These are phyloP conservation scores for Zaprionus vittiger DNA, from an alignment of 1,140 invertebrate species.

Conservation along the genomic window DNA sequence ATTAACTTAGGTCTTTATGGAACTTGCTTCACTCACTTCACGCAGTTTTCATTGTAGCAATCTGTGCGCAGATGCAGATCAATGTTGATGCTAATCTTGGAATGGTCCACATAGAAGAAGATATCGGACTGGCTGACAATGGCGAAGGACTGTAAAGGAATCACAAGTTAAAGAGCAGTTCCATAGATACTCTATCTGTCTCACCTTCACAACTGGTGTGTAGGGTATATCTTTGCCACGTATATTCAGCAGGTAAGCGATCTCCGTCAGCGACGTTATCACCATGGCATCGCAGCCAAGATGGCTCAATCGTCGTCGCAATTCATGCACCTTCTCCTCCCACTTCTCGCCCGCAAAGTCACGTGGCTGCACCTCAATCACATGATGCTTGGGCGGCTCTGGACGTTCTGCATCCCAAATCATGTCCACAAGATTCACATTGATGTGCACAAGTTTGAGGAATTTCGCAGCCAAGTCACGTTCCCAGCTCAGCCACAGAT, in stretches of 20 bases:
- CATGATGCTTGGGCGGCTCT: conserved; percentile 83
- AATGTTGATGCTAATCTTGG: conserved; percentile 86
- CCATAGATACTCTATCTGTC: neutral
- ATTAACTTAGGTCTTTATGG: neutral
- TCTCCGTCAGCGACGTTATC: conserved; percentile 95
- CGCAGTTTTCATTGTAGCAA: conserved; percentile 88
- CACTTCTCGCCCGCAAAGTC: conserved; percentile 86
- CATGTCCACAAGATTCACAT: conserved; percentile 91
- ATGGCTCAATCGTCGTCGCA: conserved; percentile 88
- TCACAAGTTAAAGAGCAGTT: neutral
- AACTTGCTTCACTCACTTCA: conserved; percentile 85
- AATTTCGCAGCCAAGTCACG: conserved; percentile 86
- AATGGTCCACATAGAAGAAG: conserved; percentile 87
- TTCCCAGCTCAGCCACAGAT: conserved; percentile 87
- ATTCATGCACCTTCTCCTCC: conserved; percentile 89
- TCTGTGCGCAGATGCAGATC: conserved; percentile 85
- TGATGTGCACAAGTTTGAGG: conserved; percentile 87
- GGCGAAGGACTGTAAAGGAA: conserved; percentile 87
- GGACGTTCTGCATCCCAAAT: conserved; percentile 90
- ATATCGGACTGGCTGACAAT: conserved; percentile 88
- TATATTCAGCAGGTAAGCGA: conserved; percentile 98
- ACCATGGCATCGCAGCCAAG: conserved; percentile 91
- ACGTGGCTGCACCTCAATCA: conserved; percentile 86
- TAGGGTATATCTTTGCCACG: conserved; percentile 95
- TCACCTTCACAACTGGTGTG: conserved; percentile 90